Evolutionary conservation across 2,888 invertebrate species (phyloP), one percentile per base, ranked within the genome.

Genomic region (Dichetophora obliterata): DNA sequence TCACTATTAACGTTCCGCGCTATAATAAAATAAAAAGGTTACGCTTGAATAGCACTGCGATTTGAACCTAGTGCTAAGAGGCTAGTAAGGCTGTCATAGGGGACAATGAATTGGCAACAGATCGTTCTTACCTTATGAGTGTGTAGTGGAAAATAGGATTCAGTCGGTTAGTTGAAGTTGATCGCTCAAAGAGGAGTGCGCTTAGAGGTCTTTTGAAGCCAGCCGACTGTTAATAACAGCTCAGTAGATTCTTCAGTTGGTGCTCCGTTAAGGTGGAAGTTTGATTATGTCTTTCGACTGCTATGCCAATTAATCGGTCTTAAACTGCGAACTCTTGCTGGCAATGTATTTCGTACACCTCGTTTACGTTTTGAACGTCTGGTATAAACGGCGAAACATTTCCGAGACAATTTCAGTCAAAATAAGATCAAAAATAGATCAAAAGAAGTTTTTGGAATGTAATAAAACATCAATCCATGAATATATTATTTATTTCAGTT

Each of bases 1-100:
- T 80, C 80, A 80, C 80, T 76, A 78, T 80, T 80, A 78, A 71
- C 77, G 77, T 74, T 80, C 71, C 75, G 75, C 77, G 57, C 76
- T 75, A 77, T 79, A 54, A 79, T 52, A n/a, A 6, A n/a, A 5
- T n/a, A n/a, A n/a, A n/a, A n/a, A n/a, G n/a, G n/a, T n/a, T 52
- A n/a, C 52, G 52, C 52, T 52, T 52, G 52, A 52, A 52, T 52
- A 8, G n/a, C n/a, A 52, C 52, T 52, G 52, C 19, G 52, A 52
- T 52, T 52, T 52, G 52, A 16, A 52, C 52, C 16, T 19, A 52
- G 52, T 52, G 52, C 52, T 6, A 6, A 19, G 16, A n/a, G 52
- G 16, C 16, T 8, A 19, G 52, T 19, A 5, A 5, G 52, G 52
- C 8, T 52, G 5, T n/a, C 8, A 19, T 52, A 19, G 52, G 5